Evolutionary conservation across 2,888 invertebrate species (phyloP).

Genomic region (Osmoderma eremita): DNA sequence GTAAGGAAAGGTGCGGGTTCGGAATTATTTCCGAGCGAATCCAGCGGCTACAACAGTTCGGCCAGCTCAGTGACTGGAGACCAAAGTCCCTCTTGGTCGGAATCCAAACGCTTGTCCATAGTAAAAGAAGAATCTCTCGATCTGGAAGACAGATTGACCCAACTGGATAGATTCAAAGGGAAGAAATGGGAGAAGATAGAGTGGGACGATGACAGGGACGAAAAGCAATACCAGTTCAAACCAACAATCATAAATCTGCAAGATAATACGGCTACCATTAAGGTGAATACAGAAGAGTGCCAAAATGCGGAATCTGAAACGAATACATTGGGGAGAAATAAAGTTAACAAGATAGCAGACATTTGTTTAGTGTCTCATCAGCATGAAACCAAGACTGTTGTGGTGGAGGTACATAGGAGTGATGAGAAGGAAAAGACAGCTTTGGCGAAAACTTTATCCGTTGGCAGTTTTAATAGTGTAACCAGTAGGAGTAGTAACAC

Average conservation of each 20-base stretch:
- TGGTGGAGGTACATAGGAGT: slow-evolving; percentile 79
- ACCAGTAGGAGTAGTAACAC: slow-evolving; percentile 60
- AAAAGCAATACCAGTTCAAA: slow-evolving; percentile 69
- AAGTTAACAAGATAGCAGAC: slow-evolving; percentile 59
- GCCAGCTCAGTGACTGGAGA: slow-evolving; percentile 85
- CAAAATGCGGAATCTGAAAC: slow-evolving; percentile 62
- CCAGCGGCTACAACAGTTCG: slow-evolving; percentile 85
- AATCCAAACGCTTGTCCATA: slow-evolving; percentile 75
- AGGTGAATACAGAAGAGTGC: slow-evolving; percentile 66
- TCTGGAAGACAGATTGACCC: slow-evolving; percentile 66
- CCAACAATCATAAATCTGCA: slow-evolving; percentile 79
- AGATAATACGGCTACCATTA: slow-evolving; percentile 77
- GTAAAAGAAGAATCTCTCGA: slow-evolving; percentile 78
- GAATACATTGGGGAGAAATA: slow-evolving; percentile 52
- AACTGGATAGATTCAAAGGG: slow-evolving; percentile 50
- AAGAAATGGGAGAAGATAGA: slow-evolving; percentile 60
- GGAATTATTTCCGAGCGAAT: slow-evolving; percentile 83
- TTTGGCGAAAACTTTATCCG: slow-evolving; percentile 60
- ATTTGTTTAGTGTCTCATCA: slow-evolving; percentile 64
- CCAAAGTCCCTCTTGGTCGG: slow-evolving; percentile 75
- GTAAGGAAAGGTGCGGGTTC: slow-evolving; percentile 82
- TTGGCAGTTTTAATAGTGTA: slow-evolving; percentile 59
- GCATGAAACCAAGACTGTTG: slow-evolving; percentile 72
- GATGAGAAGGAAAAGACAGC: slow-evolving; percentile 55
- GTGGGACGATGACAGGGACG: slow-evolving; percentile 72